phyloP scores from a whole-genome alignment of 2,113 vertebrate genomes.

The Ramphastos sulfuratus region DNA sequence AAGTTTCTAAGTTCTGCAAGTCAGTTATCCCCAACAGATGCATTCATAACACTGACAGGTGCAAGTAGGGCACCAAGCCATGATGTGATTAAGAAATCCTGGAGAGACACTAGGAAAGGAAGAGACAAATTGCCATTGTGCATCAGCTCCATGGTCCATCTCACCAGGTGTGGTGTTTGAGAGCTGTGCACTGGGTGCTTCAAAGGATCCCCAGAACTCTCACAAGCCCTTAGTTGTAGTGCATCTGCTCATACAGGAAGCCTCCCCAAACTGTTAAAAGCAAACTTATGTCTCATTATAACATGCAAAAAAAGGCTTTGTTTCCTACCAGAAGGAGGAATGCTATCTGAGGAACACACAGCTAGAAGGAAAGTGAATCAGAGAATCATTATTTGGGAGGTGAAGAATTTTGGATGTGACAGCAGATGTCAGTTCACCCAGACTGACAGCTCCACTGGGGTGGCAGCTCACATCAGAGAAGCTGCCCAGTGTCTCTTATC shows the following conservation, averaged over 20 bases:
- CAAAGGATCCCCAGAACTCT: neutral
- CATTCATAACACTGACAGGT: neutral
- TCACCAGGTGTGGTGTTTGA: neutral
- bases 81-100: neutral
- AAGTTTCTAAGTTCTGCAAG: neutral
- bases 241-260: rapidly evolving
- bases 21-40: neutral
- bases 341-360: neutral
- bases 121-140: neutral
- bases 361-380: neutral
- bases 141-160: neutral
- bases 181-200: neutral
- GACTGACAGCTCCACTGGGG: neutral
- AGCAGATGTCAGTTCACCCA: rapidly evolving
- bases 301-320: rapidly evolving
- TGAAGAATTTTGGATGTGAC: neutral
- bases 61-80: neutral
- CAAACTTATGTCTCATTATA: neutral
- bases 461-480: neutral
- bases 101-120: neutral
- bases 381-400: neutral
- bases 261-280: too few relatives aligned
- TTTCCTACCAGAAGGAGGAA: neutral
- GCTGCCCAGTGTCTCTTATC: neutral
- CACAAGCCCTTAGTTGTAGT: rapidly evolving